Base-by-base conservation (phyloP, 1,140 invertebrate species). In the Cotesia glomerata region DNA sequence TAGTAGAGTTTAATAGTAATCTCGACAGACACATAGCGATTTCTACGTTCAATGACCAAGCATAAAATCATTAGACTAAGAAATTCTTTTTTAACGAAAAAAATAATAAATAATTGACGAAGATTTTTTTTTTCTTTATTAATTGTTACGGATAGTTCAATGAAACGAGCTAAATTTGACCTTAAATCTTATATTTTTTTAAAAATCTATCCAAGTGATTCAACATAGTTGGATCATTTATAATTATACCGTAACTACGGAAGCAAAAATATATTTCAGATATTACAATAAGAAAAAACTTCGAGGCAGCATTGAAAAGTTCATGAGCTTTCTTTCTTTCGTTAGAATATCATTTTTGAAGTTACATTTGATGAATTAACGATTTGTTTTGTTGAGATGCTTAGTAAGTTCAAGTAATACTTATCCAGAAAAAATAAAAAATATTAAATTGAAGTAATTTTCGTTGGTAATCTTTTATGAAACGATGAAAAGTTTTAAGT, bases 21-120 rank as follows among this genome's bases (percentile, higher is more conserved):
- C 49, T 67, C 32, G 7, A 13, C 36, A 11, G 36, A 49, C 26
- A 56, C 66, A 14, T 8, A 32, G 13, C 54, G 68, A 69, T 69
- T 69, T 69, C 68, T 69, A 69, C 18, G 32, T 8, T 54, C 32
- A 69, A 59, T 69, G 68, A 69, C 68, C n/a, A 26, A 61, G 68
- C 68, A 26, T 35, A 64, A 71, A 69, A 69, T 49, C 56, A 61
- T 34, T 69, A 39, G 56, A 59, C 52, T 35, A 36, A 68, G 54
- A 58, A 68, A 56, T 16, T 32, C 11, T 35, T 45, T 16, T n/a
- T 16, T 7, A 45, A 61, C n/a, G 18, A 32, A 69, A 16, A 16
- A 45, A 61, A 14, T 58, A 32, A 65, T 26, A 45, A 45, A 45
- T 11, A 7, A 45, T 45, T 11, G 8, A 45, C 7, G 5, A 16